Percentiles rank a stretch among this genome's conserved stretches.
phyloP scores from a whole-genome alignment of 2,888 invertebrate species.

The Tryphoninae sp. region DNA sequence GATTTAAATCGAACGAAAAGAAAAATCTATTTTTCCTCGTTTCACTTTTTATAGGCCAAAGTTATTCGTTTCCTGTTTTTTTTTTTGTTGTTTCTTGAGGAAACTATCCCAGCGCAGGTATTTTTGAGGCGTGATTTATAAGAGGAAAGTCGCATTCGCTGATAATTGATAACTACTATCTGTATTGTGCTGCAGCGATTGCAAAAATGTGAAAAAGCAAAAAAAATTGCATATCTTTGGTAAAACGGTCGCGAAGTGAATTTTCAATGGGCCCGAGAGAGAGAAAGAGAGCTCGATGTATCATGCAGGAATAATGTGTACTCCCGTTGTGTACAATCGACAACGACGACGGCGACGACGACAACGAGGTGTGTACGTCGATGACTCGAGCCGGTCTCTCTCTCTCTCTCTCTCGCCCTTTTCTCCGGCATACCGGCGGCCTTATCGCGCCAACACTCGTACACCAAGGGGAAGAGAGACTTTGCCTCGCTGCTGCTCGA shows the following conservation, averaged over 20 bases:
- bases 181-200: neutral
- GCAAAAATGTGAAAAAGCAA: neutral
- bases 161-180: neutral
- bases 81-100: too few species aligned
- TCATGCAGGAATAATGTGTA: neutral
- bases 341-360: constrained; percentile 1
- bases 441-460: constrained; percentile 29
- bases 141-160: neutral
- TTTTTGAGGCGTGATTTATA: neutral
- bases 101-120: neutral
- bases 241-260: constrained; percentile 29
- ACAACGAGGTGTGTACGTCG: neutral
- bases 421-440: neutral
- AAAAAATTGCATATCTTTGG: neutral
- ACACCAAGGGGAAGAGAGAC: neutral
- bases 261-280: constrained; percentile 24
- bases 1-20: too few species aligned
- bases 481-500: constrained; percentile 34
- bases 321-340: neutral
- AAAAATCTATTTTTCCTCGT: too few species aligned
- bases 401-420: too few species aligned
- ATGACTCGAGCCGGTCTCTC: neutral
- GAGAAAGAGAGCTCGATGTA: neutral
- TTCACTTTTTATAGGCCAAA: too few species aligned
- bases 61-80: too few species aligned